Percentiles rank a stretch among this genome's conserved stretches.
Evolutionary conservation across 2,113 vertebrate genomes (phyloP).

Genomic region (Uropsilus gracilis): DNA sequence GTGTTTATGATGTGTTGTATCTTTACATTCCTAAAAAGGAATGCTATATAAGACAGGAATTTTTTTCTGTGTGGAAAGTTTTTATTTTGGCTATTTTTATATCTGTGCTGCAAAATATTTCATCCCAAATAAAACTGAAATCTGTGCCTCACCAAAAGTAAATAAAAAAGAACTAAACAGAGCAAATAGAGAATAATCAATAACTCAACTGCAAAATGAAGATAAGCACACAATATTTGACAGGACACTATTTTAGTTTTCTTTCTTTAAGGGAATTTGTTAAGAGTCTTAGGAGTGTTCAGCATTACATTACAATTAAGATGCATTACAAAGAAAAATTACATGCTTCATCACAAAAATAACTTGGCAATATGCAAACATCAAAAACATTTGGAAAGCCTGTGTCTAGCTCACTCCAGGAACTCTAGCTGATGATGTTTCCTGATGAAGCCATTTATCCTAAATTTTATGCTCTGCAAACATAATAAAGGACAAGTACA

Average conservation of each 20-base stretch:
- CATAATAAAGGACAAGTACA: not conserved
- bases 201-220: not conserved
- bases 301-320: not conserved
- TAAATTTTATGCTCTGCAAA: constrained; percentile 7
- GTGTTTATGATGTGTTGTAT: not conserved
- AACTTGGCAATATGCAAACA: not conserved
- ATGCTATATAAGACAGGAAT: not conserved
- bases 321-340: not conserved
- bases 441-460: not conserved
- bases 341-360: not conserved
- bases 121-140: not conserved
- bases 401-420: not conserved
- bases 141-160: not conserved
- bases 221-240: not conserved
- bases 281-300: not conserved
- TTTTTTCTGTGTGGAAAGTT: not conserved
- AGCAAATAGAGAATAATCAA: not conserved
- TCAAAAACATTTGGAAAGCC: not conserved
- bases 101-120: constrained; percentile 30
- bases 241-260: not conserved
- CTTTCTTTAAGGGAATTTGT: not conserved
- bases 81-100: not conserved
- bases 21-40: constrained; percentile 22
- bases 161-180: not conserved
- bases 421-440: not conserved